Conservation (phyloP, 2,113 vertebrate species). For the Reinhardtius hippoglossoides region DNA sequence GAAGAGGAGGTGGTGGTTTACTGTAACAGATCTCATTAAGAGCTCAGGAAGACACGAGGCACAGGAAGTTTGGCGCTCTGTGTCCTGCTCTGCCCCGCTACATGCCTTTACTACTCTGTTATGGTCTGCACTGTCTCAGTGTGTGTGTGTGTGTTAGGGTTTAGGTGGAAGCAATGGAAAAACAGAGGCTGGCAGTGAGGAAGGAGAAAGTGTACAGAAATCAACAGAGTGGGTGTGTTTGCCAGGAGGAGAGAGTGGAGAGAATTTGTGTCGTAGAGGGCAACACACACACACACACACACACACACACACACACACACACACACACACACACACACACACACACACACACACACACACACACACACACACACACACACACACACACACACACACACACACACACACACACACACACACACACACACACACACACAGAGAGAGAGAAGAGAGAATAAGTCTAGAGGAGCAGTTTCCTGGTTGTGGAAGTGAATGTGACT, state of each 20-base stretch:
- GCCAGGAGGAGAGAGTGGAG: conserved; percentile 19
- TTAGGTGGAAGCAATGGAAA: background rate
- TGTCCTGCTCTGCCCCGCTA: conserved; percentile 59
- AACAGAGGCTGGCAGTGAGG: conserved; percentile 2
- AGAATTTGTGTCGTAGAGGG: background rate
- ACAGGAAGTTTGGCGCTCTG: conserved; percentile 57
- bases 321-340: background rate
- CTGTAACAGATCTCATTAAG: conserved; percentile 60
- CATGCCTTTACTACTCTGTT: conserved; percentile 59
- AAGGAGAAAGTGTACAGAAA: conserved; percentile 2
- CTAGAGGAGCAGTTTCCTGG: conserved; percentile 56
- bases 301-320: background rate
- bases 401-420: background rate
- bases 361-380: conserved; percentile 1
- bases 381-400: background rate
- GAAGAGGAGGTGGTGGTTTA: conserved; percentile 45
- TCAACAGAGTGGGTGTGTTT: background rate
- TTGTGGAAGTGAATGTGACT: conserved; percentile 69
- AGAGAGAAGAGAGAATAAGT: background rate
- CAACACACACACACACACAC: background rate
- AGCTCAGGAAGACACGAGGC: conserved; percentile 57
- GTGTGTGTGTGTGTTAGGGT: background rate
- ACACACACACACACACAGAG: background rate
- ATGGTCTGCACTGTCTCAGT: conserved; percentile 66
- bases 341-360: background rate